A percentile compares a stretch with the other conserved stretches of the same genome.
Conservation (phyloP, 2,888 invertebrate species). For the Orthonychiurus folsomi region DNA sequence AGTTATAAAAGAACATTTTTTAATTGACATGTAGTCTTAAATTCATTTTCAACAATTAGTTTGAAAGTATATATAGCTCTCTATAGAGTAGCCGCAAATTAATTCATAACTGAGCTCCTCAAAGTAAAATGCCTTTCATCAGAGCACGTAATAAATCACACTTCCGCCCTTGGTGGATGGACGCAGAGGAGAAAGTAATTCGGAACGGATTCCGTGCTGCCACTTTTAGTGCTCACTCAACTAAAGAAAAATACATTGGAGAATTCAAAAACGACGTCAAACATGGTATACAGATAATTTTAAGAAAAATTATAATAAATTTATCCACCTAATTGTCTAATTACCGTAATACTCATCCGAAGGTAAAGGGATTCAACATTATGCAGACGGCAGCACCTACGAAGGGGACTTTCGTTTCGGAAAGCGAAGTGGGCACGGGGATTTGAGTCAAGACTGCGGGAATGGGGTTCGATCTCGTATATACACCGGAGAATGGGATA, state of each 20-base stretch:
- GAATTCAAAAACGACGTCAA: slow-evolving; percentile 34
- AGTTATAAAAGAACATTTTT: no score
- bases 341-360: no score
- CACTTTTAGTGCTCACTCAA: slow-evolving; percentile 26
- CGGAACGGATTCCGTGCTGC: slow-evolving; percentile 35
- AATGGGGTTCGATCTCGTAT: slow-evolving; percentile 20
- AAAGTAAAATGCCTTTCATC: slow-evolving; percentile 18
- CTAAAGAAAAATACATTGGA: slow-evolving; percentile 33
- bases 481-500: slow-evolving; percentile 34
- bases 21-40: no score
- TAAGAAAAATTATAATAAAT: no score
- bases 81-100: no score
- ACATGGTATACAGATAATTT: slow-evolving; percentile 18
- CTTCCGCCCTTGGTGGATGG: slow-evolving; percentile 12
- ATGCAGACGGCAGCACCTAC: slow-evolving; percentile 52
- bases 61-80: no score
- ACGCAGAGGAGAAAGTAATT: slow-evolving; percentile 18
- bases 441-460: slow-evolving; percentile 39
- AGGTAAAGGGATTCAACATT: slow-evolving; percentile 41
- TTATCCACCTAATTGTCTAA: slow-evolving; percentile 4
- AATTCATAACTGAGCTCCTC: no score
- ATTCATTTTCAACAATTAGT: no score
- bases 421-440: slow-evolving; percentile 50
- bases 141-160: slow-evolving; percentile 12
- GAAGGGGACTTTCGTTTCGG: slow-evolving; percentile 54